Conservation (phyloP, 2,888 invertebrate genomes). For the Phaedon cochleariae region DNA sequence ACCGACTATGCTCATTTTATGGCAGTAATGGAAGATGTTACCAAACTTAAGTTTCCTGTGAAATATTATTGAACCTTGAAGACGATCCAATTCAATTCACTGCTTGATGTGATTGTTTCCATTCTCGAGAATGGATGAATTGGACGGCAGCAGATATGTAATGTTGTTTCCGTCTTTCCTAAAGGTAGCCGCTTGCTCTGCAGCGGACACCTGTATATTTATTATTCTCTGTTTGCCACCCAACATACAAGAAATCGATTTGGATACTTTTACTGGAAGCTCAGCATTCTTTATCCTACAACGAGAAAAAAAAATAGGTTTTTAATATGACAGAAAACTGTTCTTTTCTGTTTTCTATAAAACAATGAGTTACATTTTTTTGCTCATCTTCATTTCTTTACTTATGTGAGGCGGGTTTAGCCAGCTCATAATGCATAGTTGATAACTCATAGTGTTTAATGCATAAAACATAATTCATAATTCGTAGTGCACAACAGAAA, state of each 20-base stretch:
- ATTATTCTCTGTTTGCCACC: slow-evolving; percentile 79
- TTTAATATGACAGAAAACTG: too few species aligned
- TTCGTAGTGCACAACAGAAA: too few species aligned
- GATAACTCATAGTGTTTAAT: too few species aligned
- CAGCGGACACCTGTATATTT: slow-evolving; percentile 68
- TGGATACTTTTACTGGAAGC: slow-evolving; percentile 76
- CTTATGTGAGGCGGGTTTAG: too few species aligned
- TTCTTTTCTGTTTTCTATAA: too few species aligned
- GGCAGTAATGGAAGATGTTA: neutral
- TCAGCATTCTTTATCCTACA: slow-evolving; percentile 75
- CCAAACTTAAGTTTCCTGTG: neutral
- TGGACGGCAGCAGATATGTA: slow-evolving; percentile 65
- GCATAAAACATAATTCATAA: too few species aligned
- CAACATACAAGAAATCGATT: slow-evolving; percentile 82
- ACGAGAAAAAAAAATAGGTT: slow-evolving; percentile 34
- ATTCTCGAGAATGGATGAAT: slow-evolving; percentile 62
- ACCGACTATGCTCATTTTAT: neutral
- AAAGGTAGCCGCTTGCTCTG: slow-evolving; percentile 64
- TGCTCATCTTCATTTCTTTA: too few species aligned
- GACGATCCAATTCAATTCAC: slow-evolving; percentile 3
- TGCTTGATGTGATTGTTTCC: slow-evolving; percentile 56
- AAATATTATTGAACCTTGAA: neutral
- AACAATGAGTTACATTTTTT: too few species aligned
- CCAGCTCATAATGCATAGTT: too few species aligned
- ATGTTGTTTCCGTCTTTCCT: slow-evolving; percentile 66